These are phyloP conservation scores for Cheilosia soror DNA, from an alignment of 2,888 invertebrate genomes.

Conservation along the genomic window DNA sequence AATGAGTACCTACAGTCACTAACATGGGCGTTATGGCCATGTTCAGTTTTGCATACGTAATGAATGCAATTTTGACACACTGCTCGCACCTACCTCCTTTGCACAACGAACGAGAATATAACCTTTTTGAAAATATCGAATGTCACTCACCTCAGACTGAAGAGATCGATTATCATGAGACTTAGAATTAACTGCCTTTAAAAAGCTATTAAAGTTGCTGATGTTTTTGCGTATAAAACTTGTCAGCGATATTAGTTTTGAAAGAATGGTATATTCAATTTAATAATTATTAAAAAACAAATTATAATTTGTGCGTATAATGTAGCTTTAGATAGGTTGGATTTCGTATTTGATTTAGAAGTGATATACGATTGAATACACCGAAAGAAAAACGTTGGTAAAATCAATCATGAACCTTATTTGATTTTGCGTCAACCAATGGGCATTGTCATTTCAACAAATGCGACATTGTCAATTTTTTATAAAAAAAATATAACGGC, in stretches of 20 bases:
- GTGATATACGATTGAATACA: no score
- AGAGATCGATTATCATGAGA: constrained; percentile 33
- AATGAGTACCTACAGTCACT: constrained; percentile 8
- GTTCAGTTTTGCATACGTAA: constrained; percentile 68
- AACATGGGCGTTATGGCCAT: constrained; percentile 65
- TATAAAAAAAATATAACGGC: no score
- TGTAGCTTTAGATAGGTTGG: no score
- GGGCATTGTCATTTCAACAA: no score
- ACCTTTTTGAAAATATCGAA: constrained; percentile 66
- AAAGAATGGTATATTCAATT: no score
- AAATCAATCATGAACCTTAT: no score
- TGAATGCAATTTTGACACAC: constrained; percentile 68
- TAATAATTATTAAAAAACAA: no score
- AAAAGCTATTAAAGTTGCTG: constrained; percentile 3
- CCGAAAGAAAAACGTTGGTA: no score
- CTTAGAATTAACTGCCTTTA: constrained; percentile 30
- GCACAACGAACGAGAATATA: constrained; percentile 14
- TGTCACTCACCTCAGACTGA: constrained; percentile 43
- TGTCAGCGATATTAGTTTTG: not conserved
- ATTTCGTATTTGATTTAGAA: no score
- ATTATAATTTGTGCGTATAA: no score
- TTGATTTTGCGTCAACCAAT: no score
- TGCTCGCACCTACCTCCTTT: constrained; percentile 14
- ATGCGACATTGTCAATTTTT: no score
- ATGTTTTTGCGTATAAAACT: not conserved